A percentile compares a stretch with the other conserved stretches of the same genome.
phyloP scores from a whole-genome alignment of 2,888 invertebrate genomes.

The Phasia obesa region DNA sequence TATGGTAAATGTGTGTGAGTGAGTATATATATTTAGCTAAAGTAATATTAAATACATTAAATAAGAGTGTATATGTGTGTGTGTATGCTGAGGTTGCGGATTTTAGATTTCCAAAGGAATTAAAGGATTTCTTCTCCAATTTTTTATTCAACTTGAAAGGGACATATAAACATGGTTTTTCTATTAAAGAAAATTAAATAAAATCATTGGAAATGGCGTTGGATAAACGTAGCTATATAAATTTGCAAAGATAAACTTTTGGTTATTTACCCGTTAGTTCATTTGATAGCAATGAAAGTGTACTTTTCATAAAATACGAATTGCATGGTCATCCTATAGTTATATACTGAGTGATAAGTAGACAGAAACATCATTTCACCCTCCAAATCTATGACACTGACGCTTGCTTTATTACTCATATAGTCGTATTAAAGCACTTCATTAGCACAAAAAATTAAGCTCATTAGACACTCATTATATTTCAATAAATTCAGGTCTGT shows the following conservation, averaged over 20 bases:
- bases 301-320: not conserved
- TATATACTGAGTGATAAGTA: too few species aligned
- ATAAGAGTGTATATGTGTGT: not conserved
- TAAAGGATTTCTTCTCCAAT: constrained; percentile 70
- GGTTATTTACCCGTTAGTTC: not conserved
- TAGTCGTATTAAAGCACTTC: too few species aligned
- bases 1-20: not conserved
- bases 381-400: too few species aligned
- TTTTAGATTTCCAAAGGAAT: constrained; percentile 71
- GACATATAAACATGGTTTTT: constrained; percentile 76
- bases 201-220: constrained; percentile 61
- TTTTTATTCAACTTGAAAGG: constrained; percentile 52
- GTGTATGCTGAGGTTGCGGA: constrained; percentile 54
- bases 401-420: too few species aligned
- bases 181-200: constrained; percentile 79
- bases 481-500: too few species aligned
- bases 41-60: not conserved
- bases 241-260: not conserved
- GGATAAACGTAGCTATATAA: constrained; percentile 6
- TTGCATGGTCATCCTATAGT: too few species aligned
- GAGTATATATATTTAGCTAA: not conserved
- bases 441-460: too few species aligned
- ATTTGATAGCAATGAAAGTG: not conserved
- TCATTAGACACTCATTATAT: too few species aligned
- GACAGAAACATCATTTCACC: too few species aligned